Conservation (phyloP, 2,888 invertebrate species). For the Chloromyia formosa region DNA sequence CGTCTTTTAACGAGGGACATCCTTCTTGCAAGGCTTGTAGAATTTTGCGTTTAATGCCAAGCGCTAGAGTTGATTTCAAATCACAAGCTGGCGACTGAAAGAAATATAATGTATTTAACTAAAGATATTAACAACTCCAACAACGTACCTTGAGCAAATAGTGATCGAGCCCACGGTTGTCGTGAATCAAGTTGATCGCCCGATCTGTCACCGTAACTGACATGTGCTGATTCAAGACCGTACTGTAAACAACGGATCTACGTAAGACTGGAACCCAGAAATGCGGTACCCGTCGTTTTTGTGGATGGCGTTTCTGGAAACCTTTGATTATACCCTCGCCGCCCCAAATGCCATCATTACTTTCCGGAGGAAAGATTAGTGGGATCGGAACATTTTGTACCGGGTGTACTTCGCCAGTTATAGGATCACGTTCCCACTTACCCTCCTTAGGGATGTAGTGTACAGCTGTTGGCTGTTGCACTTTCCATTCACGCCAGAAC, state of each 20-base stretch:
- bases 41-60: conserved; percentile 87
- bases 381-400: conserved; percentile 78
- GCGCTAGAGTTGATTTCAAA: conserved; percentile 83
- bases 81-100: conserved; percentile 89
- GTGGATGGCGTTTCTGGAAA: conserved; percentile 72
- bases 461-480: conserved; percentile 70
- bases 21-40: conserved; percentile 75
- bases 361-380: conserved; percentile 79
- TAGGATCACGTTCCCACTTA: conserved; percentile 76
- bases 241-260: conserved; percentile 85
- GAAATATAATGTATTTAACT: conserved; percentile 48
- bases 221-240: conserved; percentile 86
- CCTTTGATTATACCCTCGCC: conserved; percentile 95
- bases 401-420: conserved; percentile 76
- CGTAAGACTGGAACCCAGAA: conserved; percentile 89
- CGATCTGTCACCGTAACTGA: conserved; percentile 84
- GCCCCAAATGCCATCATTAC: conserved; percentile 91
- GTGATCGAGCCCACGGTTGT: conserved; percentile 92
- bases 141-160: conserved; percentile 85
- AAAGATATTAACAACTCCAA: conserved; percentile 20
- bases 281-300: conserved; percentile 75
- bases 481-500: conserved; percentile 87
- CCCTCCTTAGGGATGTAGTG: conserved; percentile 78
- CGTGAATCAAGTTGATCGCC: conserved; percentile 84
- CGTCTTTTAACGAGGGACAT: conserved; percentile 73